Evolutionary conservation across 53 echinoderm and acorn worm species (phyloP), one percentile per base, ranked within the genome.

Genomic region (Arbacia lixula): DNA sequence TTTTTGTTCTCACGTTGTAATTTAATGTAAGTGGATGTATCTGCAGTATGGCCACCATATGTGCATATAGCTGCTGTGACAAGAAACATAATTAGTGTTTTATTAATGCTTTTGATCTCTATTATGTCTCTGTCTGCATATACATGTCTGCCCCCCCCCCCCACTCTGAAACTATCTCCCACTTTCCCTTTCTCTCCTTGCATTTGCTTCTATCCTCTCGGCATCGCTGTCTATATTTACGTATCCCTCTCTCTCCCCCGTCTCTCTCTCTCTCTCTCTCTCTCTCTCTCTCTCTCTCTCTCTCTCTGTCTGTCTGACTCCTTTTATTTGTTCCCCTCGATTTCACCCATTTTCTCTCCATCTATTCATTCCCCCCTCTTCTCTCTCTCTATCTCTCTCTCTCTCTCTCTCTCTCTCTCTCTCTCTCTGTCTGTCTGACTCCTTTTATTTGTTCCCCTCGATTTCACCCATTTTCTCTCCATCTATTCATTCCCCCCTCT

Each of bases 301-400:
- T 57, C 57, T 57, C 57, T 57, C 12, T 57, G 4, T 57, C 57
- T 57, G 10, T 26, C 60, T 26, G 49, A 10, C 14, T 46, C 49
- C 49, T 46, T 46, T 46, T 46, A 8, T n/a, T 17, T 24, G 17
- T 5, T 27, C 24, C 12, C 24, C 61, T 12, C n/a, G 6, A 12
- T 61, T 4, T 61, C 61, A 29, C 17, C 31, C 4, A 12, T 32
- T 12, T 27, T 24, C 27, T 61, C 61, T 61, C 24, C 3, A 12
- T 61, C 61, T 61, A 28, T 4, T 60, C 20, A 28, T 2, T 6
- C 5, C 2, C 60, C 60, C 60, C 36, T 36, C 36, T 65, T 35
- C 36, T 65, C 4, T 65, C 36, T 34, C 2, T 35, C 34, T 66
- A 35, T 66, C 37, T 36, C 66, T 66, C 37, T 66, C 66, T 66